Percentiles rank a stretch among this genome's conserved stretches.
phyloP scores from a whole-genome alignment of 2,797 vertebrate species.

The Trichosurus vulpecula region DNA sequence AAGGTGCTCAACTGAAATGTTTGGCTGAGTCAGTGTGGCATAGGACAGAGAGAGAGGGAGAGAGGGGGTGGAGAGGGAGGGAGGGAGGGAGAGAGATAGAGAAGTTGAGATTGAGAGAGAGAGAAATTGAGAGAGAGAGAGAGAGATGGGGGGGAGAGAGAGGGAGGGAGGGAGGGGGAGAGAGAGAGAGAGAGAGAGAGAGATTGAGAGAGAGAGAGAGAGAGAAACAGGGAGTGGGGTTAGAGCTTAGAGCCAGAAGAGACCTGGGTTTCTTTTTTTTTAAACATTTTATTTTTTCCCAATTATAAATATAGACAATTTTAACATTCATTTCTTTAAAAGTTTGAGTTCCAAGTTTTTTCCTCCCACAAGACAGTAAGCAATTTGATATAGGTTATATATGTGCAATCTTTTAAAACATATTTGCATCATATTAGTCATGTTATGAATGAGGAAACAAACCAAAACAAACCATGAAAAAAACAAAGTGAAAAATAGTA shows the following conservation, averaged over 20 bases:
- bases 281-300: background rate
- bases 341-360: background rate
- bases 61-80: no score
- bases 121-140: no score
- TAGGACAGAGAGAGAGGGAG: background rate
- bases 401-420: background rate
- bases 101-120: no score
- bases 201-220: no score
- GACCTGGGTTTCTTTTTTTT: background rate
- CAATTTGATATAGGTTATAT: background rate
- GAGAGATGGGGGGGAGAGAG: no score
- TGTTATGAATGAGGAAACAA: background rate
- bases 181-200: no score
- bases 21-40: background rate
- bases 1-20: background rate
- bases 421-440: background rate
- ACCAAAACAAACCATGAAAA: background rate
- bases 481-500: background rate
- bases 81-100: no score
- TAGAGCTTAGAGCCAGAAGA: background rate
- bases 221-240: no score
- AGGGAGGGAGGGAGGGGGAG: no score
- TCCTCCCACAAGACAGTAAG: background rate
- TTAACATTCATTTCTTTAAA: background rate
- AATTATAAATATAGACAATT: background rate